Conservation (phyloP, 2,888 invertebrate species). For the Vanessa cardui region DNA sequence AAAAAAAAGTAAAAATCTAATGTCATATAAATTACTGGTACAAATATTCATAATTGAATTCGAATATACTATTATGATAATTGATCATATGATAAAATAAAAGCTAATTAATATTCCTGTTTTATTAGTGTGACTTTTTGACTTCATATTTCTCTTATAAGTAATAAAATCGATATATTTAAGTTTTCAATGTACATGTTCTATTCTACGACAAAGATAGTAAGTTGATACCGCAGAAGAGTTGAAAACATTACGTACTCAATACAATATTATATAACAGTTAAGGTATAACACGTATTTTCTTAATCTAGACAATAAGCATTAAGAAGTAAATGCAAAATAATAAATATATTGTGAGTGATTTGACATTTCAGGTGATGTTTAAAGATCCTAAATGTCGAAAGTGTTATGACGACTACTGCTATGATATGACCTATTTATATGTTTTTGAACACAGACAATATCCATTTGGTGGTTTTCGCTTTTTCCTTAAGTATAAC, state of each 20-base stretch:
- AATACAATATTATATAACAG: conserved; percentile 27
- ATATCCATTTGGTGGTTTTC: conserved; percentile 70
- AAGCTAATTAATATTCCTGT: conserved; percentile 22
- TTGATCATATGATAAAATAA: conserved; percentile 10
- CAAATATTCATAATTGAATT: conserved; percentile 22
- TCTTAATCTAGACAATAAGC: conserved; percentile 16
- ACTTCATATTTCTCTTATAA: conserved; percentile 55
- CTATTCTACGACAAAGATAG: conserved; percentile 77
- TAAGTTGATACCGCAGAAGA: conserved; percentile 38
- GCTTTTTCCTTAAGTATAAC: conserved; percentile 44
- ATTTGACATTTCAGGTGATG: neutral
- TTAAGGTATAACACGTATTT: conserved; percentile 15
- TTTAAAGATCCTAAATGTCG: neutral
- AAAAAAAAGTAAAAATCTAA: conserved; percentile 9
- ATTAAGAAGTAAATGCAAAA: conserved; percentile 7
- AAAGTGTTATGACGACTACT: conserved; percentile 15
- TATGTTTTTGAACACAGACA: conserved; percentile 72
- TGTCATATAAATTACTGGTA: conserved; percentile 5
- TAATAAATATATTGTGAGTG: conserved; percentile 1
- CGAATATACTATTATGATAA: conserved; percentile 7
- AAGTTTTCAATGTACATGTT: conserved; percentile 71
- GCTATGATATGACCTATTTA: conserved; percentile 36
- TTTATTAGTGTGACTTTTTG: conserved; percentile 18
- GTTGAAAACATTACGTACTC: conserved; percentile 39
- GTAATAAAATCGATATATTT: conserved; percentile 77